A percentile compares a stretch with the other conserved stretches of the same genome.
These are phyloP conservation scores for Callitettix versicolor DNA, from an alignment of 1,140 invertebrate species.

Conservation along the genomic window DNA sequence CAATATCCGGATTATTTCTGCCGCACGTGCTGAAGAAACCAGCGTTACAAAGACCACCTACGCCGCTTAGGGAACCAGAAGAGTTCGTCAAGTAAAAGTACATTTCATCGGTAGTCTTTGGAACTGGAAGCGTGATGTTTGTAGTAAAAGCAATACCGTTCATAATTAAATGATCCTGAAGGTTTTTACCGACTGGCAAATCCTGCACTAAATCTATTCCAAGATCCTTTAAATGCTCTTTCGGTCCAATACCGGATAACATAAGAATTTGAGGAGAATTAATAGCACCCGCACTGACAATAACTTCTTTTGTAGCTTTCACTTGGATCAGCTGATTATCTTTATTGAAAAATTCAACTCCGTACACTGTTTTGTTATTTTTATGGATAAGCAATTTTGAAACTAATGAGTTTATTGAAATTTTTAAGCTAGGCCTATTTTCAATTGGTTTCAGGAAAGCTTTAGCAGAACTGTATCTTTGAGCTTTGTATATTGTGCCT, in stretches of 20 bases:
- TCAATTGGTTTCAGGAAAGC: constrained; percentile 44
- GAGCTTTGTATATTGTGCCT: constrained; percentile 47
- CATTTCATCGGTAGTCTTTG: constrained; percentile 57
- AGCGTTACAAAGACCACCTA: neutral
- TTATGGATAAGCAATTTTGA: constrained; percentile 34
- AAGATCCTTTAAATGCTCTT: constrained; percentile 27
- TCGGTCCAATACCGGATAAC: constrained; percentile 36
- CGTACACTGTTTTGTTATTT: constrained; percentile 17
- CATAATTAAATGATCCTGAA: constrained; percentile 65
- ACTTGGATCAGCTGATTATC: constrained; percentile 16
- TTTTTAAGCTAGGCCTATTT: constrained; percentile 43
- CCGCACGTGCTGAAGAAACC: constrained; percentile 52
- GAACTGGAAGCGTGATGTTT: constrained; percentile 63
- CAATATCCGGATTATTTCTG: constrained; percentile 63
- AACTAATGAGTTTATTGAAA: constrained; percentile 34
- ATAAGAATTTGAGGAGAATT: constrained; percentile 32
- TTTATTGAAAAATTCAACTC: constrained; percentile 15
- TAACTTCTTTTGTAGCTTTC: constrained; percentile 25
- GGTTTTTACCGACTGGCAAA: constrained; percentile 63
- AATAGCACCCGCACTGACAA: constrained; percentile 26
- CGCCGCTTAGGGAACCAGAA: constrained; percentile 8
- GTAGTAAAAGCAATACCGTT: constrained; percentile 24
- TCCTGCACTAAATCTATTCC: constrained; percentile 50
- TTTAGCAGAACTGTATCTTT: constrained; percentile 47
- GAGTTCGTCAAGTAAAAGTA: constrained; percentile 41